Conservation (phyloP, 1,140 invertebrate species). For the Coenobita brevimanus region DNA sequence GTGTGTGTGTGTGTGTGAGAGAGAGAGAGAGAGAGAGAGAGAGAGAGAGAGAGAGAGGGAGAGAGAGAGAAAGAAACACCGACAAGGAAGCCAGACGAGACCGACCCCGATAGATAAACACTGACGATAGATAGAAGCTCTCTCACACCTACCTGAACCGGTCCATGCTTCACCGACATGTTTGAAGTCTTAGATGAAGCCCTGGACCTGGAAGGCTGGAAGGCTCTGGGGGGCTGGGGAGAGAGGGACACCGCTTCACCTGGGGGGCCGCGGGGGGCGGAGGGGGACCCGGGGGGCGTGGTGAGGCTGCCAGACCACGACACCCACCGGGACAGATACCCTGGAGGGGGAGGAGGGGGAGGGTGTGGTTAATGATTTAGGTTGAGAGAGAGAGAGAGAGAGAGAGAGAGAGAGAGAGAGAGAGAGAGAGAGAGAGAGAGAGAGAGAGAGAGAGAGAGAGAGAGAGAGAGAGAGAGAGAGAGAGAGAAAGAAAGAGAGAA, state of each 20-base stretch:
- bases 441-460: not conserved
- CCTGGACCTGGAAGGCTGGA: slow-evolving; percentile 51
- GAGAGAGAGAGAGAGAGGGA: not conserved
- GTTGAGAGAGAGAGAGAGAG: not conserved
- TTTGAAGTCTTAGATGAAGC: slow-evolving; percentile 67
- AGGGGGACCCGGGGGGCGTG: slow-evolving; percentile 64
- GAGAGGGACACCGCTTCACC: slow-evolving; percentile 54
- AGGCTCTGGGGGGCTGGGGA: slow-evolving; percentile 64
- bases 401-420: slow-evolving; percentile 17
- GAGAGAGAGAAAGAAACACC: not conserved
- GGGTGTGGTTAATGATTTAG: not conserved
- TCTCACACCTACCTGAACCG: slow-evolving; percentile 27
- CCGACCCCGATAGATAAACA: not conserved
- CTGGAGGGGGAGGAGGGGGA: slow-evolving; percentile 19
- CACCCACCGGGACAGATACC: slow-evolving; percentile 69
- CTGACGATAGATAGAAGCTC: not conserved
- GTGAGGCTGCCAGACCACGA: slow-evolving; percentile 65
- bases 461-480: slow-evolving; percentile 25
- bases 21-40: slow-evolving; percentile 16
- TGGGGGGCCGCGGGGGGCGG: slow-evolving; percentile 43
- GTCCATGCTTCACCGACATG: slow-evolving; percentile 48
- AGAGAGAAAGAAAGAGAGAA: slow-evolving; percentile 23
- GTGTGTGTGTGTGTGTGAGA: too few relatives aligned
- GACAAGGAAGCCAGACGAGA: not conserved
- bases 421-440: not conserved